Evolutionary conservation across 2,888 invertebrate species (phyloP).

Genomic region (Tenthredo livida): DNA sequence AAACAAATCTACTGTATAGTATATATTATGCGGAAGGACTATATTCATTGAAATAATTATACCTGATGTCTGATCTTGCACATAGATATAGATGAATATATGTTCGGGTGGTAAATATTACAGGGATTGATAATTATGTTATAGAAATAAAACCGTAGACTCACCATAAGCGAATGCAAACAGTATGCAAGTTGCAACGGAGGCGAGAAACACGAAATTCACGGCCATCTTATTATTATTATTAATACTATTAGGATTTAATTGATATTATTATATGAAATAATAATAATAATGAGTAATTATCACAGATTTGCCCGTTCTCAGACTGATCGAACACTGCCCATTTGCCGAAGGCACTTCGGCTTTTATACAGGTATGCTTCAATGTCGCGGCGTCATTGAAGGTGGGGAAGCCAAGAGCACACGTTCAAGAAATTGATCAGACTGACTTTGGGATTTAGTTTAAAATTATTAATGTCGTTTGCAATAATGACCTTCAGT

Average conservation of each 20-base stretch:
- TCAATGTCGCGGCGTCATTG: slow-evolving; percentile 61
- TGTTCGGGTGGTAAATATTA: not conserved
- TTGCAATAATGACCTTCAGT: slow-evolving; percentile 21
- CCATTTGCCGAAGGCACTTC: slow-evolving; percentile 55
- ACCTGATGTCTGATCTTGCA: not conserved
- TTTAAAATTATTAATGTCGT: slow-evolving; percentile 3
- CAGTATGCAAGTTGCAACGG: slow-evolving; percentile 56
- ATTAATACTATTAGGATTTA: not conserved
- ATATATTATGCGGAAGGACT: too few relatives aligned
- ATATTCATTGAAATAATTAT: not conserved
- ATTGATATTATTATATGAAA: slow-evolving; percentile 1
- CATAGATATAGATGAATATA: not conserved
- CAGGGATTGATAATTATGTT: not conserved
- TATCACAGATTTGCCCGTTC: slow-evolving; percentile 38
- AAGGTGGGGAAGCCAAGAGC: slow-evolving; percentile 63
- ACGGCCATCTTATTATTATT: slow-evolving; percentile 58
- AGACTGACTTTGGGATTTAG: slow-evolving; percentile 48
- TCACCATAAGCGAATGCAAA: slow-evolving; percentile 58
- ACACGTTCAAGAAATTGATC: slow-evolving; percentile 55
- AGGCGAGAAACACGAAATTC: slow-evolving; percentile 56
- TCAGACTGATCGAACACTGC: slow-evolving; percentile 55
- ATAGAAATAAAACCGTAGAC: slow-evolving; percentile 25
- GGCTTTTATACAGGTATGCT: slow-evolving; percentile 62
- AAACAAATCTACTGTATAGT: not conserved
- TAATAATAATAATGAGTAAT: slow-evolving; percentile 2